Evolutionary conservation across 1,140 invertebrate species (phyloP), one percentile per base, ranked within the genome.

Genomic region (Gonatopus flavifemur): DNA sequence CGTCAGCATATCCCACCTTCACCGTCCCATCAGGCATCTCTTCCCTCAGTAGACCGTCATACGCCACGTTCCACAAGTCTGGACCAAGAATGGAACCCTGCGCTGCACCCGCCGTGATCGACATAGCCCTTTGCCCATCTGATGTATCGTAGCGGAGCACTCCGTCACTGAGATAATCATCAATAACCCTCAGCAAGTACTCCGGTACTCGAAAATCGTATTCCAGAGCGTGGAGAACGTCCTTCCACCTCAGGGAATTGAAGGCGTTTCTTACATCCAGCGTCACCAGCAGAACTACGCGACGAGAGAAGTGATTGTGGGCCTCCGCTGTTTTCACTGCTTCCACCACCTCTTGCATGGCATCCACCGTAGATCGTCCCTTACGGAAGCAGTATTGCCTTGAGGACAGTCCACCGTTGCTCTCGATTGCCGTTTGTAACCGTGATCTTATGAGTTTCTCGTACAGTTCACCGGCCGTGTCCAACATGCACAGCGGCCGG

Each of bases 61-160:
- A 74, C 0, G 50, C 18, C 2, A 58, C 32, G 31, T 70, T 71
- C 67, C 69, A 72, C 0, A 73, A 45, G 10, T 59, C 57, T 0
- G 66, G 71, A 2, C 67, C 66, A 0, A 69, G 42, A 3, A 69
- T 49, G 2, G 59, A 66, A 0, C 67, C 67, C 37, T 76, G 66
- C 1, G 69, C 61, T 1, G 42, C 53, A 19, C 58, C 58, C 3
- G 51, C 51, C 3, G 52, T 51, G 12, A 64, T 13, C 3, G 24
- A 5, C 25, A 28, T 52, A 3, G 3, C 30, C 4, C 10, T 21
- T 5, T 3, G 10, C 7, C 57, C 49, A 7, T 48, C 2, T 20
- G n/a, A n/a, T n/a, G n/a, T n/a, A n/a, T n/a, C n/a, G n/a, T n/a
- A n/a, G n/a, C n/a, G n/a, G n/a, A n/a, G n/a, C n/a, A n/a, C 22